phyloP scores from a whole-genome alignment of 1,140 invertebrate species.

The Dendroctonus ponderosae region DNA sequence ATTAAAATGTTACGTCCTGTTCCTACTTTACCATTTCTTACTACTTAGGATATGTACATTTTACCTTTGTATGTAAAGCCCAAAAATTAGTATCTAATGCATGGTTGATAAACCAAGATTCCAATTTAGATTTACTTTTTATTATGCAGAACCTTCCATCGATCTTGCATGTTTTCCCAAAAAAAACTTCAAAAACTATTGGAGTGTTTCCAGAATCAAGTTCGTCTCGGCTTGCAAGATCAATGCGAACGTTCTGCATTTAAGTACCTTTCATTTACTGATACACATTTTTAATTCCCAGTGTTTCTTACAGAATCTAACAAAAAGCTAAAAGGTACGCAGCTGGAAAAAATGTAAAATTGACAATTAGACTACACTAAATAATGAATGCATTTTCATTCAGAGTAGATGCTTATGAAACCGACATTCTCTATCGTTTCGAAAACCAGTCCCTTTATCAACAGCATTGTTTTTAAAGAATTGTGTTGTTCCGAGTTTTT shows the following conservation, averaged over 20 bases:
- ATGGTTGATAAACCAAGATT: background rate
- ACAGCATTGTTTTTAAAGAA: background rate
- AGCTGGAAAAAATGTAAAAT: slow-evolving; percentile 35
- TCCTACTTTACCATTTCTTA: no score
- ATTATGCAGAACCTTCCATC: background rate
- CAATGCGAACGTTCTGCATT: slow-evolving; percentile 12
- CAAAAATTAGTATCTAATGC: background rate
- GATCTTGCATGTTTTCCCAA: no score
- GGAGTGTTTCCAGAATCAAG: no score
- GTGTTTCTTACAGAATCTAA: slow-evolving; percentile 69
- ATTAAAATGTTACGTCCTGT: no score
- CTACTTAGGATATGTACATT: no score
- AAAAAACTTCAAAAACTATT: no score
- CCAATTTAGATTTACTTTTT: background rate
- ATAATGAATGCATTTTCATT: background rate
- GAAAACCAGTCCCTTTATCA: no score
- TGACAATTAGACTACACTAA: slow-evolving; percentile 19
- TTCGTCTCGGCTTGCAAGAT: no score
- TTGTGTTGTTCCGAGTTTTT: background rate
- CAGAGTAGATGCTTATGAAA: background rate
- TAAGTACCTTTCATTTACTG: slow-evolving; percentile 39
- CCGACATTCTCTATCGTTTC: background rate
- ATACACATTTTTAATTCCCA: slow-evolving; percentile 51
- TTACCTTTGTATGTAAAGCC: no score
- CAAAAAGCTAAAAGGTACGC: slow-evolving; percentile 69